These are phyloP conservation scores for Suncus etruscus DNA, from an alignment of 2,113 vertebrate species.

Conservation along the genomic window DNA sequence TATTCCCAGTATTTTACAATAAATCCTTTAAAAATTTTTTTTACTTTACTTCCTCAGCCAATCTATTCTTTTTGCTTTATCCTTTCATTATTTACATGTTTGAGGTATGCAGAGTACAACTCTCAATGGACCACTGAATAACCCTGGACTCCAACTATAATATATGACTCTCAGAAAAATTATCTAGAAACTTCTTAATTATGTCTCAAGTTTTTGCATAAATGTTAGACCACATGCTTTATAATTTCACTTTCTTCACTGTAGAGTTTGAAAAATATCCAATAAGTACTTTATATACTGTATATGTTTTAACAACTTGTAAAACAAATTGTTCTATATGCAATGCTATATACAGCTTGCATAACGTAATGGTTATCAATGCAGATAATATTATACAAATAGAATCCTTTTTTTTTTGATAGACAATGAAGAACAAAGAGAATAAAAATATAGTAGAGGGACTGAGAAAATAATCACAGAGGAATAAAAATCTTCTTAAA, in stretches of 20 bases:
- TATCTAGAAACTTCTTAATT: background rate
- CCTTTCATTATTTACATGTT: background rate
- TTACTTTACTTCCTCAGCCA: background rate
- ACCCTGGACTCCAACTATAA: background rate
- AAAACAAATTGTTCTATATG: no score
- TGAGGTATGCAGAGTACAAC: accelerated
- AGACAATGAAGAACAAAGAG: background rate
- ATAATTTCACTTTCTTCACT: constrained; percentile 31
- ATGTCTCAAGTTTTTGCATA: background rate
- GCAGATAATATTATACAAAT: background rate
- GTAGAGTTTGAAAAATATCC: constrained; percentile 13
- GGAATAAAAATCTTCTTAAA: background rate
- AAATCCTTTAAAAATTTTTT: background rate
- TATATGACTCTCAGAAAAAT: background rate
- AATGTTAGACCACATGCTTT: background rate
- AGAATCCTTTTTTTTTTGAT: background rate
- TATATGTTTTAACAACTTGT: background rate
- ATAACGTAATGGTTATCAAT: background rate
- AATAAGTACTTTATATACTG: background rate
- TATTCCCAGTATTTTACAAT: background rate
- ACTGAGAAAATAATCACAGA: background rate
- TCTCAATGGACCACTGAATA: background rate
- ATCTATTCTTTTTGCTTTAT: background rate
- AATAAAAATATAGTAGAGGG: background rate
- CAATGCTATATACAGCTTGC: no score